Conservation (phyloP, 2,888 invertebrate species). For the Heliothis peltigera region DNA sequence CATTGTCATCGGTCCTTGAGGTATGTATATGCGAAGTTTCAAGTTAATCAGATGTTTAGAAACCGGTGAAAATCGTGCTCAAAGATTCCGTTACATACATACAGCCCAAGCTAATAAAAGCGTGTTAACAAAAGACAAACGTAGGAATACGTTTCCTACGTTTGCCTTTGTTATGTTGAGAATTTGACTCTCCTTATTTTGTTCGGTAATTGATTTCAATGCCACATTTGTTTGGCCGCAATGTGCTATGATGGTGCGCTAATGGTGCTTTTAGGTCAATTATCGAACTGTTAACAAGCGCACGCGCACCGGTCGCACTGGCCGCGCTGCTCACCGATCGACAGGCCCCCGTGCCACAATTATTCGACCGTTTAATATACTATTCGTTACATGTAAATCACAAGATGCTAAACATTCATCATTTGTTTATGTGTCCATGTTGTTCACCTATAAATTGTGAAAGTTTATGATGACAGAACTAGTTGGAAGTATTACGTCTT, state of each 20-base stretch:
- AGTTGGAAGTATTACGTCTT: too few relatives aligned
- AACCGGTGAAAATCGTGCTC: too few relatives aligned
- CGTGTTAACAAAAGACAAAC: too few relatives aligned
- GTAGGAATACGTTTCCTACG: too few relatives aligned
- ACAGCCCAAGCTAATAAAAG: too few relatives aligned
- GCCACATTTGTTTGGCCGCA: background rate
- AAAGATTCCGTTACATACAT: too few relatives aligned
- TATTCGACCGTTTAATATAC: background rate
- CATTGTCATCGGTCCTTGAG: too few relatives aligned
- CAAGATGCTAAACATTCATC: background rate
- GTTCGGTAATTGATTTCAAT: slow-evolving; percentile 14
- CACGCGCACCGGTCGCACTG: background rate
- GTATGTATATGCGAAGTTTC: too few relatives aligned
- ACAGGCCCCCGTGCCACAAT: slow-evolving; percentile 3
- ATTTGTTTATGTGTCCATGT: too few relatives aligned
- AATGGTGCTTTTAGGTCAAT: slow-evolving; percentile 38
- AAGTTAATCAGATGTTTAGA: too few relatives aligned
- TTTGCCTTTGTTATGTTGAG: background rate
- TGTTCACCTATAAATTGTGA: too few relatives aligned
- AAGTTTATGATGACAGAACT: too few relatives aligned
- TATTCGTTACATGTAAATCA: background rate
- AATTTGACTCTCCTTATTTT: background rate
- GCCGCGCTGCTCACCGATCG: background rate
- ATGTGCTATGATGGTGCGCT: slow-evolving; percentile 9
- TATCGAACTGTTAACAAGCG: slow-evolving; percentile 37